Conservation (phyloP, 2,888 invertebrate genomes). For the Herminia tarsipennalis region DNA sequence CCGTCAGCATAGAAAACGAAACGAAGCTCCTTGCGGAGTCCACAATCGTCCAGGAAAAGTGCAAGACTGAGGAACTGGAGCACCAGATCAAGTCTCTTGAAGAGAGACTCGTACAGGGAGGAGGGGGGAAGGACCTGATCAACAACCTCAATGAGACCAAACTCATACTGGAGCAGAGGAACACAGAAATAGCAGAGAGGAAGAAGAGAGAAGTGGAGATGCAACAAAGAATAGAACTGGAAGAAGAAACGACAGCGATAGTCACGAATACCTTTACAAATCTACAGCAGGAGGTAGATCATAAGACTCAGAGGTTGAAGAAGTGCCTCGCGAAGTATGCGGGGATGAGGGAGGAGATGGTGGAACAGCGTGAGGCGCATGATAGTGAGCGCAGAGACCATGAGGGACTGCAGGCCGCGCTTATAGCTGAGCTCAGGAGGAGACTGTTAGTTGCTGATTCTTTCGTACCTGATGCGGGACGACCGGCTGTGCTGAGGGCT, state of each 20-base stretch:
- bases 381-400: constrained; percentile 96
- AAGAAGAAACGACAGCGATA: constrained; percentile 96
- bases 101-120: constrained; percentile 97
- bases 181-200: constrained; percentile 95
- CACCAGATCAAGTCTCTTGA: constrained; percentile 94
- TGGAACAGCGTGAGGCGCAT: constrained; percentile 90
- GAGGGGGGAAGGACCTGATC: constrained; percentile 93
- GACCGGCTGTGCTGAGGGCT: constrained; percentile 80
- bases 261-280: constrained; percentile 96
- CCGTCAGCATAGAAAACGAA: constrained; percentile 80
- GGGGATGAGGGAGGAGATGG: constrained; percentile 80
- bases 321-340: constrained; percentile 92
- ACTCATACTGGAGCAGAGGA: constrained; percentile 91
- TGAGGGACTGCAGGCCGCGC: constrained; percentile 93
- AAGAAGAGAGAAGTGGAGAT: constrained; percentile 96
- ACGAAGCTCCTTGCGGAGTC: constrained; percentile 73
- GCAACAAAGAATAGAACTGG: constrained; percentile 96
- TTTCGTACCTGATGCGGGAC: constrained; percentile 90
- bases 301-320: constrained; percentile 91
- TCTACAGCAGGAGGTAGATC: constrained; percentile 98
- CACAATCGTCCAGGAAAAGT: constrained; percentile 88
- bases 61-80: constrained; percentile 91
- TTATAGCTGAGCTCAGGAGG: constrained; percentile 95
- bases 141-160: constrained; percentile 98
- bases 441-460: constrained; percentile 95